phyloP scores from a whole-genome alignment of 1,140 invertebrate species.

The Notospermus geniculatus region DNA sequence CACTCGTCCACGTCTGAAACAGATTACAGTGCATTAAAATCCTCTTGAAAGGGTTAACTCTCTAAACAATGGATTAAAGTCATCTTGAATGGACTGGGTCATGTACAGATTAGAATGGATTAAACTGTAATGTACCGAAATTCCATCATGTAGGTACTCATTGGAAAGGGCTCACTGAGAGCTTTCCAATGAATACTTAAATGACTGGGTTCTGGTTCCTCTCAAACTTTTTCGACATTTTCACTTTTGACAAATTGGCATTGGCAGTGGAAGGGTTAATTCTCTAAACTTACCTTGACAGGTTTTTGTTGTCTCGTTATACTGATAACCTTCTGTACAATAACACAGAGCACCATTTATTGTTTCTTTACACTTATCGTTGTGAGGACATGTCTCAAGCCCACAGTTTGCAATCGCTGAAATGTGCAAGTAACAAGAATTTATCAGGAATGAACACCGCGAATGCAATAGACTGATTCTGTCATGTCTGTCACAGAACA shows the following conservation, averaged over 20 bases:
- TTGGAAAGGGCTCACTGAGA: too few species aligned
- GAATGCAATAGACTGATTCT: too few species aligned
- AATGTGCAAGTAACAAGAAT: slow-evolving; percentile 13
- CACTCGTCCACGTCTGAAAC: slow-evolving; percentile 73
- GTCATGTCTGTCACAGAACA: too few species aligned
- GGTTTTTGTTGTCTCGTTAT: slow-evolving; percentile 10
- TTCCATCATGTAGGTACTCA: too few species aligned
- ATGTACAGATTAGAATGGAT: too few species aligned
- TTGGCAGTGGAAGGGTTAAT: slow-evolving; percentile 2
- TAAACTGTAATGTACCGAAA: too few species aligned
- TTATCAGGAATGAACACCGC: slow-evolving; percentile 12
- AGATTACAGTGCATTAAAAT: slow-evolving; percentile 7
- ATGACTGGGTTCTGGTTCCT: too few species aligned
- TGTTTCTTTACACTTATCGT: slow-evolving; percentile 29
- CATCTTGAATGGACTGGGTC: too few species aligned
- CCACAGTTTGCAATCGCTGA: slow-evolving; percentile 52
- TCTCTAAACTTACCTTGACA: slow-evolving; percentile 21
- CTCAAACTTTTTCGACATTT: too few species aligned
- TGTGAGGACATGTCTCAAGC: slow-evolving; percentile 64
- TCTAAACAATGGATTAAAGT: too few species aligned
- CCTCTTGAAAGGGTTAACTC: too few species aligned
- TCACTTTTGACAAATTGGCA: slow-evolving; percentile 9
- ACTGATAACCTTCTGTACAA: slow-evolving; percentile 19
- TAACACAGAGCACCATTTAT: slow-evolving; percentile 31
- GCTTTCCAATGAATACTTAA: too few species aligned